Conservation (phyloP, 2,888 invertebrate species). For the Drosophila neotestacea region DNA sequence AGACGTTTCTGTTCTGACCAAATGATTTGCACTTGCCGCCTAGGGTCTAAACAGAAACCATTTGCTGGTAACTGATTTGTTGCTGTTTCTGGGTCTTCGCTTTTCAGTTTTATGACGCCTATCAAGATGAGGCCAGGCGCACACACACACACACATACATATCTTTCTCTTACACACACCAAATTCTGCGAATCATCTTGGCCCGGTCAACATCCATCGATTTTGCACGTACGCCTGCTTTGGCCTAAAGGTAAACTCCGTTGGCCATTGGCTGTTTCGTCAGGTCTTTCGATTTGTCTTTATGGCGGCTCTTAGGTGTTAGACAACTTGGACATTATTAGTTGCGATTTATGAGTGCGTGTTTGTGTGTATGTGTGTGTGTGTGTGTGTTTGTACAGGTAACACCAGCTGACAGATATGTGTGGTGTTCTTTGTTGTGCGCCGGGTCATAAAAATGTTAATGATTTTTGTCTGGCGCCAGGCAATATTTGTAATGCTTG, state of each 20-base stretch:
- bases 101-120: constrained; percentile 64
- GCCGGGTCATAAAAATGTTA: constrained; percentile 81
- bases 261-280: constrained; percentile 40
- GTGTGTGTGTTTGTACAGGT: constrained; percentile 61
- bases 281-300: constrained; percentile 51
- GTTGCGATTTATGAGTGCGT: constrained; percentile 67
- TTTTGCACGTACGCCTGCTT: constrained; percentile 54
- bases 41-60: constrained; percentile 68
- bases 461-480: constrained; percentile 82
- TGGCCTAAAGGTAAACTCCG: constrained; percentile 37
- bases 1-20: constrained; percentile 55
- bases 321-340: constrained; percentile 78
- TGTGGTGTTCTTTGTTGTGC: constrained; percentile 77
- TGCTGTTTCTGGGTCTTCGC: constrained; percentile 29
- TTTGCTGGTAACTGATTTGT: constrained; percentile 53
- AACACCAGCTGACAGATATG: constrained; percentile 72
- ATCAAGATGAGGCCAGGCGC: constrained; percentile 45
- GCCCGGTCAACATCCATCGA: constrained; percentile 49
- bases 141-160: constrained; percentile 14
- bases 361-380: constrained; percentile 8
- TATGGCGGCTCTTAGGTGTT: constrained; percentile 68
- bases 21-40: constrained; percentile 72
- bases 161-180: constrained; percentile 17
- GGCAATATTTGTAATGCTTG: constrained; percentile 79
- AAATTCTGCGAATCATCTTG: constrained; percentile 65